Evolutionary conservation across 2,888 invertebrate species (phyloP), one percentile per base, ranked within the genome.

Genomic region (Chorisops tibialis): DNA sequence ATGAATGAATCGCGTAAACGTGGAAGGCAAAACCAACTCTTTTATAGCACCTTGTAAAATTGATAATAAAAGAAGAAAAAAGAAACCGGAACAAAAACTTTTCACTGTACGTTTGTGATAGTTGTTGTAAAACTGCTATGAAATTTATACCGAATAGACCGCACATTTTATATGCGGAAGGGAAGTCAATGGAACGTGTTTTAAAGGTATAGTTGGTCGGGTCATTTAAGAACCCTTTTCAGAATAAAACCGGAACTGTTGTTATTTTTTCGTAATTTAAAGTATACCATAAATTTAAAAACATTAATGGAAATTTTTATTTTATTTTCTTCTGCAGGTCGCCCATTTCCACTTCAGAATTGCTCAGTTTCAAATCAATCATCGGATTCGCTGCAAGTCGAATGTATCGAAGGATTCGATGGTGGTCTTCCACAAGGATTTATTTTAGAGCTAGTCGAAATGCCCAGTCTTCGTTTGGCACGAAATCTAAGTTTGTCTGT

Each of bases 361-460:
- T 94, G 94, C 77, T 86, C 89, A n/a, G 86, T 93, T 35, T 87
- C 87, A 61, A 94, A 94, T 79, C 91, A 93, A 77, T 93, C 93
- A 61, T 83, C 86, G 66, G 91, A 93, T 73, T 88, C 91, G 0
- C 75, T 94, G 63, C 87, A 88, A 75, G 89, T 94, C 51, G 91
- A 92, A 68, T 94, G 94, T 76, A 83, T 88, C 59, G 93, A 93
- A 78, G 89, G 91, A 70, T 92, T 92, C 77, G 91, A 92, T 71
- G 93, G 93, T 48, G 93, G 93, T 9, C 81, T 93, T 49, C 92
- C 92, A 3, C 93, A 93, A 78, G 87, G 86, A 71, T 93, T 93
- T 79, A 83, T 91, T 66, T 85, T 91, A 84, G 90, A 91, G 75
- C 79, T 91, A 58, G 81, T 89, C 54, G 89, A 91, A 73, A 75